Conservation (phyloP, 2,888 invertebrate species). For the Epirrita christyi region DNA sequence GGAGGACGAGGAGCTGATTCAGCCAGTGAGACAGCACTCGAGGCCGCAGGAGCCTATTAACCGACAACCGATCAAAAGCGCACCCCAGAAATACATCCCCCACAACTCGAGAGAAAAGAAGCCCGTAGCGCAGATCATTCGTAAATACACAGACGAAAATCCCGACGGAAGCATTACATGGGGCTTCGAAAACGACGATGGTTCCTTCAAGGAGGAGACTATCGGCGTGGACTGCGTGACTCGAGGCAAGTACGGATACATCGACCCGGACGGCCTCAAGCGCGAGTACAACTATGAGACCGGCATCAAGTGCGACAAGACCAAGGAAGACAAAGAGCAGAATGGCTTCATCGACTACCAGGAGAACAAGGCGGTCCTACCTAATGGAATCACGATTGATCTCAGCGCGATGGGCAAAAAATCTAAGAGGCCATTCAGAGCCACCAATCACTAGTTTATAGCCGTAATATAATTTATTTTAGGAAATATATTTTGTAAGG, state of each 20-base stretch:
- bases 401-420: slow-evolving; percentile 89
- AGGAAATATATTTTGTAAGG: slow-evolving; percentile 68
- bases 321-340: slow-evolving; percentile 81
- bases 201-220: slow-evolving; percentile 93
- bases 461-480: slow-evolving; percentile 73
- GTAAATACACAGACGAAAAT: slow-evolving; percentile 91
- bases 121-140: slow-evolving; percentile 89
- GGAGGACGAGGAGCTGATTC: slow-evolving; percentile 75
- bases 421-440: slow-evolving; percentile 87
- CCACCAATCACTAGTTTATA: slow-evolving; percentile 74
- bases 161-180: slow-evolving; percentile 93
- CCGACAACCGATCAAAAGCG: slow-evolving; percentile 65
- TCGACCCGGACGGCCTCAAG: slow-evolving; percentile 92
- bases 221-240: slow-evolving; percentile 92
- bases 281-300: slow-evolving; percentile 93
- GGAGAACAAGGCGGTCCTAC: slow-evolving; percentile 89
- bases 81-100: slow-evolving; percentile 70
- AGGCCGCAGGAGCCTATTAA: slow-evolving; percentile 72
- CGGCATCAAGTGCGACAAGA: slow-evolving; percentile 89
- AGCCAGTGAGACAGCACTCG: slow-evolving; percentile 75
- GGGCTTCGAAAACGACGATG: slow-evolving; percentile 95
- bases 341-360: slow-evolving; percentile 90
- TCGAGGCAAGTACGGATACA: slow-evolving; percentile 92
- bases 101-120: slow-evolving; percentile 83
- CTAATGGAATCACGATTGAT: slow-evolving; percentile 89